Base-by-base conservation (phyloP, 1,140 invertebrate genomes). In the Scaptodrosophila lebanonensis region DNA sequence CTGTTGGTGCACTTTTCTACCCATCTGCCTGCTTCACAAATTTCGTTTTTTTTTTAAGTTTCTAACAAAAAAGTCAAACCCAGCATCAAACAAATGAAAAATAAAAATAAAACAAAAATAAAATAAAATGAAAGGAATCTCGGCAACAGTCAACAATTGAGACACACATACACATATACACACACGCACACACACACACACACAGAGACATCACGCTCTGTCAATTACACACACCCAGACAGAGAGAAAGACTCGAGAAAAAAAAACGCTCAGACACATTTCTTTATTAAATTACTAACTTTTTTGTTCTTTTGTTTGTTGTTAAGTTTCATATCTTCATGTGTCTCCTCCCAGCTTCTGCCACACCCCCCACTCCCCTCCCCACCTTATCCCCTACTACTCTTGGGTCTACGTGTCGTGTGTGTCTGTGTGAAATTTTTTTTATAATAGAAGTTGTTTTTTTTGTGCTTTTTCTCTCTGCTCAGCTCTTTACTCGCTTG, bases 261-360 rank as follows among this genome's bases (percentile, higher is more conserved):
- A n/a, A n/a, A n/a, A n/a, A n/a, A n/a, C n/a, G n/a, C n/a, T n/a
- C n/a, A n/a, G n/a, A n/a, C n/a, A n/a, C n/a, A n/a, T n/a, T 59
- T 32, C 27, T 39, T 64, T 54, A 67, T 79, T 67, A 72, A 79
- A 67, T 77, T 77, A 79, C 68, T 64, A 79, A 77, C 73, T 66
- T 77, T 79, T 72, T 51, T 44, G 62, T 76, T n/a, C n/a, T n/a
- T n/a, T n/a, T 76, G 50, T 71, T 62, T 76, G 57, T 43, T 40
- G 45, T 62, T 76, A 49, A 62, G 47, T 59, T 75, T 67, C 38
- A 66, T 60, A 59, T 60, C 35, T 49, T 51, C 45, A 48, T 51
- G 5, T 47, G 20, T 54, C 32, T 40, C 16, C 50, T 33, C 16
- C 15, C 38, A 25, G 11, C 20, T 27, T 43, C 11, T 29, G 25